Conservation (phyloP, 2,888 invertebrate genomes). For the Hofmannophila pseudospretella region DNA sequence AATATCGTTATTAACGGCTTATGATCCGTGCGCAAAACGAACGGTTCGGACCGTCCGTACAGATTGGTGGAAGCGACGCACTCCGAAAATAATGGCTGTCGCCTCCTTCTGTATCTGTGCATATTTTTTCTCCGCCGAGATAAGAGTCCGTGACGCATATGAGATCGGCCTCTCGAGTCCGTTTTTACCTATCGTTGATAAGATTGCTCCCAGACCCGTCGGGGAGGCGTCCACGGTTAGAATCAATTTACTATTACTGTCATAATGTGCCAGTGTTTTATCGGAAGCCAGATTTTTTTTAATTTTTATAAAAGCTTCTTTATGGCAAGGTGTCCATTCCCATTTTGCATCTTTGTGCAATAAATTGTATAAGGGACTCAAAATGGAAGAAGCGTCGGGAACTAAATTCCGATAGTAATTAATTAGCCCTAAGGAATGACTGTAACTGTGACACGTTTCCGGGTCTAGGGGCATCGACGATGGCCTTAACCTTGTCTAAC, state of each 20-base stretch:
- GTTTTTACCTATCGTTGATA: background rate
- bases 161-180: constrained; percentile 9
- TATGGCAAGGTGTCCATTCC: background rate
- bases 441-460: too few relatives aligned
- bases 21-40: constrained; percentile 22
- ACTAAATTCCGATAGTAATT: constrained; percentile 19
- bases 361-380: constrained; percentile 2
- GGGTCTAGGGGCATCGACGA: too few relatives aligned
- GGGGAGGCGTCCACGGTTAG: constrained; percentile 23
- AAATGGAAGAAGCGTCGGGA: constrained; percentile 12
- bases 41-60: constrained; percentile 19
- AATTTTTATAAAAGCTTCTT: background rate
- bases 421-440: too few relatives aligned
- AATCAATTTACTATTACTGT: constrained; percentile 13
- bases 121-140: constrained; percentile 18
- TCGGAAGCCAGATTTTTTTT: constrained; percentile 3
- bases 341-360: background rate
- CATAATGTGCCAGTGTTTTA: constrained; percentile 13
- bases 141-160: constrained; percentile 18
- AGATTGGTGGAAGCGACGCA: constrained; percentile 21
- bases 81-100: constrained; percentile 22
- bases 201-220: background rate
- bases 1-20: constrained; percentile 25
- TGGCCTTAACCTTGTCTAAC: too few relatives aligned
- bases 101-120: constrained; percentile 27